A percentile compares a stretch with the other conserved stretches of the same genome.
These are phyloP conservation scores for Tupaia chinensis DNA, from an alignment of 2,113 vertebrate species.

Conservation along the genomic window DNA sequence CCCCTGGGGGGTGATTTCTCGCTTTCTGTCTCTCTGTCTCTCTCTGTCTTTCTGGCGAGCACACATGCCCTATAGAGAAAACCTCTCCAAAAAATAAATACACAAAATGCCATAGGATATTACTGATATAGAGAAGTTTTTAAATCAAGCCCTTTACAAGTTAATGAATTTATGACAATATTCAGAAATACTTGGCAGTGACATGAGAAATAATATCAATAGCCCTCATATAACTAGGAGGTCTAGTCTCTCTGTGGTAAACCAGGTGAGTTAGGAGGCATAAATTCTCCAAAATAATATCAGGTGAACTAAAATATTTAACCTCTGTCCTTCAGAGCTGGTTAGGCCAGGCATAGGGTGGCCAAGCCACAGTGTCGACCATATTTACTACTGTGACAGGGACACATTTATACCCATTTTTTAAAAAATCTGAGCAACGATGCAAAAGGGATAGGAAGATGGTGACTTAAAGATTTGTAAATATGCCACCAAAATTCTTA, in stretches of 20 bases:
- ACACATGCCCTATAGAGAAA: too few relatives aligned
- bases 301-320: neutral
- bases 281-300: neutral
- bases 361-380: neutral
- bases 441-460: neutral
- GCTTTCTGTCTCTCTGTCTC: too few relatives aligned
- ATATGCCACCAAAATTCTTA: neutral
- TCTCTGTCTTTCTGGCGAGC: too few relatives aligned
- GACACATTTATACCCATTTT: neutral
- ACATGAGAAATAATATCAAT: neutral
- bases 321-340: neutral
- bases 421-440: neutral
- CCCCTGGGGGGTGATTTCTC: too few relatives aligned
- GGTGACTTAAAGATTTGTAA: slow-evolving; percentile 3
- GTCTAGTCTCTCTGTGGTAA: neutral
- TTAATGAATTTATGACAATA: neutral
- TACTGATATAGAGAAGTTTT: neutral
- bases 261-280: neutral
- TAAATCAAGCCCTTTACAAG: neutral
- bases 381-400: neutral
- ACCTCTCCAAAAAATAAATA: too few relatives aligned
- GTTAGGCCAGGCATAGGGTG: neutral
- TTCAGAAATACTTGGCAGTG: neutral
- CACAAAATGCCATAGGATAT: neutral
- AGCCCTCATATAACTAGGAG: neutral